A percentile compares a stretch with the other conserved stretches of the same genome.
phyloP scores from a whole-genome alignment of 2,797 vertebrate genomes.

The Odontamblyopus rebecca region DNA sequence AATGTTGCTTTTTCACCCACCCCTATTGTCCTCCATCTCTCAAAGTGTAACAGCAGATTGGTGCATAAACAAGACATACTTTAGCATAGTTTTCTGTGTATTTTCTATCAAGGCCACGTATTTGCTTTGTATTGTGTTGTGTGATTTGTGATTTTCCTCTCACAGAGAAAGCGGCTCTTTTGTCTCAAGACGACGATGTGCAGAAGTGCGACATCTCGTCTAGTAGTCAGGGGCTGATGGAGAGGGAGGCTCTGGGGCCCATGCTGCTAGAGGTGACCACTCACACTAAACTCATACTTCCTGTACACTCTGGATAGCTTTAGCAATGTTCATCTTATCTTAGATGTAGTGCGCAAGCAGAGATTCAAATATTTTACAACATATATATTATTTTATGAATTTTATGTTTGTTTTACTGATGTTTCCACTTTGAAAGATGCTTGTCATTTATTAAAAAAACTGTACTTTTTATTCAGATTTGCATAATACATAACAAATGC shows the following conservation, averaged over 20 bases:
- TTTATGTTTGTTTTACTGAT: too few relatives aligned
- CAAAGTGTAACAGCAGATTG: background rate
- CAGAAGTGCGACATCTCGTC: constrained; percentile 96
- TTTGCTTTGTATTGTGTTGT: background rate
- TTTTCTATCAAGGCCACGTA: too few relatives aligned
- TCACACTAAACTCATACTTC: background rate
- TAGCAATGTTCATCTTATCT: too few relatives aligned
- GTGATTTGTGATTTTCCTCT: background rate
- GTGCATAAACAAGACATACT: background rate
- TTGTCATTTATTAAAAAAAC: too few relatives aligned
- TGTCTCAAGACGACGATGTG: constrained; percentile 86
- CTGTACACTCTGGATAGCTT: background rate
- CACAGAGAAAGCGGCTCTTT: constrained; percentile 83
- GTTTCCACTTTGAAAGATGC: too few relatives aligned
- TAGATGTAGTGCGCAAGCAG: too few relatives aligned
- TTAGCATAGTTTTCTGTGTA: background rate
- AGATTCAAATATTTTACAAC: too few relatives aligned
- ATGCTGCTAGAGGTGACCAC: constrained; percentile 87
- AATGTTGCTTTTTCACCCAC: too few relatives aligned
- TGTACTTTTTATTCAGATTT: too few relatives aligned
- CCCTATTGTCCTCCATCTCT: too few relatives aligned
- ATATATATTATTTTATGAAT: too few relatives aligned
- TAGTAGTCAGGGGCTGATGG: constrained; percentile 91
- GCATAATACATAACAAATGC: too few relatives aligned
- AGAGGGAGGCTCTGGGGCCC: constrained; percentile 91